Base-by-base conservation (phyloP, 2,113 vertebrate species). In the Trachemys scripta region DNA sequence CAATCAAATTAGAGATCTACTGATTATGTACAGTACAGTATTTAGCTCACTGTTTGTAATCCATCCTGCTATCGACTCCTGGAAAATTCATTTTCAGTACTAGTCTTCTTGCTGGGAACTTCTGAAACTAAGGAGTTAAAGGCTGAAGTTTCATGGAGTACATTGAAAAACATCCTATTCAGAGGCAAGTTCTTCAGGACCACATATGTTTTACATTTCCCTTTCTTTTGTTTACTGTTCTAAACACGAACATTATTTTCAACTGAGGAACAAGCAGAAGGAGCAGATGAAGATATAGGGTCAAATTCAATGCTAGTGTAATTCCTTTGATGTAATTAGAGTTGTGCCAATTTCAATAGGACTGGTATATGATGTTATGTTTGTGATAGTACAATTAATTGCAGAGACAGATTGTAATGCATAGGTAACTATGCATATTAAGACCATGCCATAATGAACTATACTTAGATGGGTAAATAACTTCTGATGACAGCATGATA, bases 391-490 rank as follows among this genome's bases (percentile, higher is more conserved):
- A 38, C 20, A 81, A 84, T 90, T 94, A 93, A 80, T 85, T 47
- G 93, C 24, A 80, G 65, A 65, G 82, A 90, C 93, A 90, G 1
- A 16, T 47, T 78, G 12, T 86, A 88, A 92, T 92, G 35, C 80
- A 86, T 31, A 83, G 57, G 88, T 83, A 82, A 82, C 69, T 82
- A 59, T 90, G n/a, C 84, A 10, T 81, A 90, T 86, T 59, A 59
- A 91, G 19, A 69, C n/a, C 49, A 81, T 88, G 83, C 47, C 57
- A 93, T 91, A 81, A 95, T 89, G 59, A 95, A 94, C 54, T 93
- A 45, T 78, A 56, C 65, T 87, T 87, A 57, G 84, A 53, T 9
- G 27, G 88, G 22, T 89, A 93, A 92, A 93, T 27, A 29, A 62
- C 51, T 84, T 87, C 54, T 95, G 80, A 59, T 94, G 42, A 49